phyloP scores from a whole-genome alignment of 1,140 invertebrate genomes.

The Habropoda laboriosa region DNA sequence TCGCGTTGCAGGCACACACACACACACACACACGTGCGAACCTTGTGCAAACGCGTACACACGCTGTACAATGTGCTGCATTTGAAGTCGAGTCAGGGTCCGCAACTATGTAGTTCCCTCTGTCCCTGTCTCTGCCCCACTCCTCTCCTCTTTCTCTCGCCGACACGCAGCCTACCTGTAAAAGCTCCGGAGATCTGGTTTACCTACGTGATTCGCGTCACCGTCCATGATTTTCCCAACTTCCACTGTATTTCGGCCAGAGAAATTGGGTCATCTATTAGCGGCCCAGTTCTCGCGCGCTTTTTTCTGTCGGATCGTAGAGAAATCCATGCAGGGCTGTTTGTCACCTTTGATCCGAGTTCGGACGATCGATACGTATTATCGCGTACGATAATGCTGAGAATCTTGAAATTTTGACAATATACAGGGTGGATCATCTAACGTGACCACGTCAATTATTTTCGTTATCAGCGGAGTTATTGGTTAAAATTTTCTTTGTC shows the following conservation, averaged over 20 bases:
- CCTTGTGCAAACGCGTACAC: slow-evolving; percentile 49
- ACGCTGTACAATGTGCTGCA: slow-evolving; percentile 44
- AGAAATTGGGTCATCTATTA: slow-evolving; percentile 35
- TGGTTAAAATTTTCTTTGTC: too few species aligned
- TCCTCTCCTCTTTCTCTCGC: background rate
- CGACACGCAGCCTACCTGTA: slow-evolving; percentile 23
- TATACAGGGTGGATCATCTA: too few species aligned
- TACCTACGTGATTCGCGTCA: slow-evolving; percentile 43
- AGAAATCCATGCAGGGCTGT: too few species aligned
- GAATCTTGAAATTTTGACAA: too few species aligned
- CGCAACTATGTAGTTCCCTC: slow-evolving; percentile 34
- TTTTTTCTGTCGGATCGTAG: background rate
- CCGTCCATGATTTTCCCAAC: slow-evolving; percentile 8
- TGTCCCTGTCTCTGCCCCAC: background rate
- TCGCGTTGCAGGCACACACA: background rate
- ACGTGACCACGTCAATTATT: too few species aligned
- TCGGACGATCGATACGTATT: too few species aligned
- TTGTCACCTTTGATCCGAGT: too few species aligned
- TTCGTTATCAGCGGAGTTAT: too few species aligned
- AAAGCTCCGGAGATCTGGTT: slow-evolving; percentile 45
- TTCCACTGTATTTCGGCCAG: background rate
- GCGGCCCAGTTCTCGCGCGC: background rate
- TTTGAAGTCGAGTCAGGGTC: slow-evolving; percentile 53
- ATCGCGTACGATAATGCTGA: too few species aligned
- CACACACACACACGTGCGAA: background rate